Evolutionary conservation across 1,140 invertebrate genomes (phyloP), one percentile per base, ranked within the genome.

Genomic region (Brachionus koreanus): DNA sequence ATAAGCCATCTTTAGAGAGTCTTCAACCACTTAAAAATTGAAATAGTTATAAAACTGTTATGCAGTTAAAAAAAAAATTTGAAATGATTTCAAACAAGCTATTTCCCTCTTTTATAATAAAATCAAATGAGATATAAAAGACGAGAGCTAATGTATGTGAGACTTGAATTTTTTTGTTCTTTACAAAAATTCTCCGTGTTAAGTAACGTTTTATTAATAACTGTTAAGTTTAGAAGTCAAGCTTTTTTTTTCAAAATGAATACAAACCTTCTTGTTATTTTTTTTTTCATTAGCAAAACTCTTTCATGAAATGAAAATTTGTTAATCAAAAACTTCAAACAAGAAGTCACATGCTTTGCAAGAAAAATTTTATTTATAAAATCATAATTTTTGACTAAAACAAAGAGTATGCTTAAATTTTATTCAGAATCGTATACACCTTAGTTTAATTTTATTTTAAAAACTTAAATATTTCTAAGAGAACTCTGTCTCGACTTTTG

Each of bases 11-110:
- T 74, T 74, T 25, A 74, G 25, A 74, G 39, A 46, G 25, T 74
- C 69, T 74, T 74, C 69, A 74, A 43, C 39, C 69, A 74, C 39
- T 74, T 49, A 12, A 46, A 74, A 67, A 67, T 35, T 67, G 3
- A 67, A 67, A 35, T 67, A 67, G 16, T 57, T 57, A 57, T 29
- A n/a, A 57, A 57, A 57, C 7, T 57, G 49, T 57, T 57, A 57
- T 57, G 9, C 2, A 57, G 3, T 9, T 5, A 57, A 19, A 52
- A 52, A 7, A 57, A 57, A 57, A 57, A 25, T 57, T 57, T 57
- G 4, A 57, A 57, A 57, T 57, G 16, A 57, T 19, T 57, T 57
- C 16, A 19, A 57, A 57, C 49, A 57, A 57, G 49, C 49, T 23
- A 57, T 57, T 57, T 57, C 49, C 49, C 49, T 57, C 49, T 57